Base-by-base conservation (phyloP, 2,888 invertebrate species). In the Syrphus vitripennis region DNA sequence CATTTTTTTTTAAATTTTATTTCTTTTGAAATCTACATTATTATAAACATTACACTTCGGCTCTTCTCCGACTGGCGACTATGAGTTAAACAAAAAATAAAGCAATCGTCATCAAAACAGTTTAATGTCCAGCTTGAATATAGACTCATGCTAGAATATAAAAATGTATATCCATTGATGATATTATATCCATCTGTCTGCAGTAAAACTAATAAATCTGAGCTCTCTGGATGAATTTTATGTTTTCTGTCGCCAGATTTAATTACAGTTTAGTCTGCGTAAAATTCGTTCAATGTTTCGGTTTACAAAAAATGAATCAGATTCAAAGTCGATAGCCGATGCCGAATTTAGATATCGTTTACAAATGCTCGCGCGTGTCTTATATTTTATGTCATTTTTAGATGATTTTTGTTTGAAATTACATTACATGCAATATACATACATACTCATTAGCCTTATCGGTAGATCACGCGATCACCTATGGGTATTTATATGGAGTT, bases 241-340 rank as follows among this genome's bases (percentile, higher is more conserved):
- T 19, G 19, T 77, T 37, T 26, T 29, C 16, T 63, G 37, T 63
- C 37, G 26, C 40, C 50, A 61, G 77, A 69, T 70, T 50, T 59
- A 29, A 50, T 77, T 77, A 45, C 77, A 63, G 19, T 40, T 70
- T 77, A 48, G 70, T 61, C 59, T 70, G 31, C 45, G 40, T 14
- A 1, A 26, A 67, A 31, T 31, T 31, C 12, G 10, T 48, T 37
- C 45, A 45, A 26, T 50, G 67, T 40, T 77, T 61, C 29, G 29
- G 53, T 10, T 61, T 70, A 61, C 61, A 42, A 31, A 42, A 31
- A 70, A 42, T 40, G 50, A 48, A 70, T 78, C 31, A 12, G 40
- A 70, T 70, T 61, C 34, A 4, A 40, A 24, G 37, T 57, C 21
- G 59, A 61, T 59, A 19, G 59, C 19, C 37, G 42, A 75, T 4